A percentile compares a stretch with the other conserved stretches of the same genome.
Conservation (phyloP, 2,888 invertebrate species). For the Maniola hyperantus region DNA sequence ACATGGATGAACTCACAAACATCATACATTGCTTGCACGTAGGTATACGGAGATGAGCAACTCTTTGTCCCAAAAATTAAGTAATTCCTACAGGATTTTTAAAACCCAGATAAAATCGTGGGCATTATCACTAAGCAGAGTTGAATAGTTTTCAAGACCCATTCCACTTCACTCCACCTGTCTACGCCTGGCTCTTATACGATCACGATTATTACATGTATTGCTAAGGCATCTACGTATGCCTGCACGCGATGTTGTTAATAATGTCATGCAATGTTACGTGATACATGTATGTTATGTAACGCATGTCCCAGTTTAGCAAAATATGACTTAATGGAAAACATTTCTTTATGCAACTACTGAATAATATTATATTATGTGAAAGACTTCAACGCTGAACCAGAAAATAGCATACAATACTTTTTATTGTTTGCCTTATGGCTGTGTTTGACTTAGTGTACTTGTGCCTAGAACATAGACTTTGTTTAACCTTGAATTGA, state of each 20-base stretch:
- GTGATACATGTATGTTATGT: slow-evolving; percentile 14
- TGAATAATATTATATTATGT: neutral
- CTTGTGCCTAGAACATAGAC: neutral
- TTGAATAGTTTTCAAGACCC: no score
- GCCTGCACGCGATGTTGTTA: slow-evolving; percentile 18
- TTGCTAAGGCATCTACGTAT: neutral
- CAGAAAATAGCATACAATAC: neutral
- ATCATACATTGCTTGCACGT: no score
- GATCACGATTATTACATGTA: neutral
- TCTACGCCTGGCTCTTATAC: neutral
- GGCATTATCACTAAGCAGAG: no score
- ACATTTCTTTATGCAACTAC: neutral
- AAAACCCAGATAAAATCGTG: no score
- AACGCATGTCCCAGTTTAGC: slow-evolving; percentile 14
- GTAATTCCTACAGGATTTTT: no score
- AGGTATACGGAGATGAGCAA: no score
- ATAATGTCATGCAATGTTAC: slow-evolving; percentile 23
- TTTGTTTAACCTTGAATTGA: no score
- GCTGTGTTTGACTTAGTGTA: neutral
- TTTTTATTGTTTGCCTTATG: no score
- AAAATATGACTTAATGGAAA: slow-evolving; percentile 3
- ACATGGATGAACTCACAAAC: no score
- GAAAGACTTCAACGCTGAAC: neutral
- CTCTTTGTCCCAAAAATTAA: no score
- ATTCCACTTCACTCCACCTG: no score